Conservation (phyloP, 2,113 vertebrate species). For the Empidonax alnorum region DNA sequence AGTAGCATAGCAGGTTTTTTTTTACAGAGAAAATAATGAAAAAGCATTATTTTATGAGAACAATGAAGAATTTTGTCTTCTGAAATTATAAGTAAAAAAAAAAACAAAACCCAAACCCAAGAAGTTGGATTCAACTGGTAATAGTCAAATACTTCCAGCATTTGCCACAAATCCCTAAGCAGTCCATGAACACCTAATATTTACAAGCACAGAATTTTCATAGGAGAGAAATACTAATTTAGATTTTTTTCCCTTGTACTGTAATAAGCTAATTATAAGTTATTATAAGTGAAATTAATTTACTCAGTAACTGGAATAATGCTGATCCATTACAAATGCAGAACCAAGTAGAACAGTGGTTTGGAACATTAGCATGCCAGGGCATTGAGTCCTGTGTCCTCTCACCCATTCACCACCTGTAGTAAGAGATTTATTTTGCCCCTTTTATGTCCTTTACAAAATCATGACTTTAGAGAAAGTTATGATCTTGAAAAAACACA, state of each 20-base stretch:
- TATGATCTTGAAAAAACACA: constrained; percentile 33
- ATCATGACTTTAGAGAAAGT: constrained; percentile 9
- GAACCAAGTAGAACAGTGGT: not conserved
- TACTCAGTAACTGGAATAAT: not conserved
- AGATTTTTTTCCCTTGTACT: not conserved
- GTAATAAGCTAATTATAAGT: not conserved
- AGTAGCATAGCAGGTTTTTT: not conserved
- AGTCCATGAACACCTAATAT: not conserved
- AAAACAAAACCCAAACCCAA: not conserved
- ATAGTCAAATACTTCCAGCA: not conserved
- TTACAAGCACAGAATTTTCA: not conserved
- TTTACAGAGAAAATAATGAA: not conserved
- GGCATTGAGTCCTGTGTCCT: not conserved
- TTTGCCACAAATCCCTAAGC: not conserved
- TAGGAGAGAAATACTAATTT: not conserved
- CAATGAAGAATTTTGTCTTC: not conserved
- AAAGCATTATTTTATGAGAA: not conserved
- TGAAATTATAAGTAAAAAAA: not conserved
- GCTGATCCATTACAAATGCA: not conserved
- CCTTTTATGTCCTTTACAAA: constrained; percentile 53
- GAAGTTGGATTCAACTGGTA: not conserved
- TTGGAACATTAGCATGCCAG: not conserved
- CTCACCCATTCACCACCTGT: not conserved
- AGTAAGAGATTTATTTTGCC: constrained; percentile 48
- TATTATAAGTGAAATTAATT: not conserved